Evolutionary conservation across 2,113 vertebrate genomes (phyloP).

Genomic region (Cervus canadensis): DNA sequence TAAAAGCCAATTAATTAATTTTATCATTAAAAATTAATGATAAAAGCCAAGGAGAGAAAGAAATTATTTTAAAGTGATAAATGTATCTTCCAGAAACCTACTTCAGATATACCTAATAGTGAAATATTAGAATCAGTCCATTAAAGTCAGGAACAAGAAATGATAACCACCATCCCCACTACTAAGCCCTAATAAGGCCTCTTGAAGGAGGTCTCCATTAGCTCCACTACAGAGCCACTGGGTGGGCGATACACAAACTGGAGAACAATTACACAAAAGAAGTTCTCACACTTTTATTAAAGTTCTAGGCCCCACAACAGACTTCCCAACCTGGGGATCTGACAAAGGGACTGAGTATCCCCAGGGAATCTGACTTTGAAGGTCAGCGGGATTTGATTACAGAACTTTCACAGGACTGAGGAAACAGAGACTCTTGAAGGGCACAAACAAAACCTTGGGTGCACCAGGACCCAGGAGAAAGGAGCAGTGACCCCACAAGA

Average conservation of each 20-base stretch:
- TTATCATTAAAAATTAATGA: not conserved
- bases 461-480: not conserved
- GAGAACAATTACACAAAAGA: not conserved
- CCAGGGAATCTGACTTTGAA: not conserved
- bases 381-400: not conserved
- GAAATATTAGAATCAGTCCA: not conserved
- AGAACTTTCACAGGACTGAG: not conserved
- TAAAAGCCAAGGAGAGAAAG: not conserved
- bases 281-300: not conserved
- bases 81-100: not conserved
- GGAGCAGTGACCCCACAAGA: not conserved
- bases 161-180: not conserved
- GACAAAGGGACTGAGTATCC: not conserved
- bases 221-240: not conserved
- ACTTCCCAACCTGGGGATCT: not conserved
- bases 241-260: not conserved
- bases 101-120: not conserved
- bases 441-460: not conserved
- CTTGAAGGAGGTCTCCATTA: not conserved
- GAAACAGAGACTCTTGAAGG: not conserved
- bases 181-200: not conserved
- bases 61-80: conserved; percentile 24
- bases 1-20: too few relatives aligned
- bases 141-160: not conserved
- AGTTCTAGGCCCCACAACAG: not conserved